Percentiles rank a stretch among this genome's conserved stretches.
Evolutionary conservation across 2,888 invertebrate genomes (phyloP).

Genomic region (Anodontia alba): DNA sequence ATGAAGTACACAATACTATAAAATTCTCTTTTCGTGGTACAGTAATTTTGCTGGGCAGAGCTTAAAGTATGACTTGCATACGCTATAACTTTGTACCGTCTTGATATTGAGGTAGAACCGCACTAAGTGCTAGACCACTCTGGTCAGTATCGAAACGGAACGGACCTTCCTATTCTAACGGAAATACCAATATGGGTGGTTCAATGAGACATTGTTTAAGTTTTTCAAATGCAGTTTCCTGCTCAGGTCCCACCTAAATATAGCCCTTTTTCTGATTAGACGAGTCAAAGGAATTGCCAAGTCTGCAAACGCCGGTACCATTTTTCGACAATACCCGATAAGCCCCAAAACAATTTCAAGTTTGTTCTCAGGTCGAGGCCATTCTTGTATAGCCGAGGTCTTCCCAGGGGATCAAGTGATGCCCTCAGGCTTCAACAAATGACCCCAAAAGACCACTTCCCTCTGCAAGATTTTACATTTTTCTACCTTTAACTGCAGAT

Average conservation of each 20-base stretch:
- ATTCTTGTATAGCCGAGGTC: slow-evolving; percentile 12
- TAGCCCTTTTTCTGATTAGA: background rate
- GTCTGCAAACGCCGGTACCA: slow-evolving; percentile 23
- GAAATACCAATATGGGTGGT: slow-evolving; percentile 22
- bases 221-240: slow-evolving; percentile 6
- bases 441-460: slow-evolving; percentile 15
- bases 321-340: slow-evolving; percentile 16
- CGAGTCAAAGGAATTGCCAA: slow-evolving; percentile 12
- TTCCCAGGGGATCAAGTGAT: slow-evolving; percentile 22
- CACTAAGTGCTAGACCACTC: slow-evolving; percentile 5
- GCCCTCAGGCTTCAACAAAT: slow-evolving; percentile 8
- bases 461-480: slow-evolving; percentile 35
- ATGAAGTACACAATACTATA: slow-evolving; percentile 40
- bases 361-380: slow-evolving; percentile 9
- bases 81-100: slow-evolving; percentile 1
- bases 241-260: background rate
- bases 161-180: background rate
- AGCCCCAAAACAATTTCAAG: slow-evolving; percentile 24
- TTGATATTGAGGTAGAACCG: slow-evolving; percentile 23
- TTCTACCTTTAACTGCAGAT: slow-evolving; percentile 8
- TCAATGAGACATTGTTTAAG: slow-evolving; percentile 4
- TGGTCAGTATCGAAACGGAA: slow-evolving; percentile 28
- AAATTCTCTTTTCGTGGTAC: slow-evolving; percentile 39
- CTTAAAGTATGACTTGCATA: too few relatives aligned
- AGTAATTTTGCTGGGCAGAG: slow-evolving; percentile 26